Percentiles rank a stretch among this genome's conserved stretches.
These are phyloP conservation scores for Synaphobranchus kaupii DNA, from an alignment of 2,797 vertebrate genomes.

Conservation along the genomic window DNA sequence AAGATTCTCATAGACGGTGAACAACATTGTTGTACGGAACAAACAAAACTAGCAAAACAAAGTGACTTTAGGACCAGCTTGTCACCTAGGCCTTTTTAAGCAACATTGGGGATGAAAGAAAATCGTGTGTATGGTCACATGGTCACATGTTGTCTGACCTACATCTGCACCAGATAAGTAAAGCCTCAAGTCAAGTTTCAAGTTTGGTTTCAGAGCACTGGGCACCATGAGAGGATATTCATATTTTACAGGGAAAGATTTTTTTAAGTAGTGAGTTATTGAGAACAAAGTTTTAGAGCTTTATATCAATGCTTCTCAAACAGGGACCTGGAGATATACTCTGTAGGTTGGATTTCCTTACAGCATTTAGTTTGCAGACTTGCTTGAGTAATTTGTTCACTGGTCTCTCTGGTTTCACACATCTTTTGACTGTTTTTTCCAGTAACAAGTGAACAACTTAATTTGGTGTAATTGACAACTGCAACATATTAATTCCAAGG, in stretches of 20 bases:
- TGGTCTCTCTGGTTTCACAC: background rate
- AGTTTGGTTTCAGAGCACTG: background rate
- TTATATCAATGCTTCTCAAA: background rate
- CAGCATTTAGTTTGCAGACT: background rate
- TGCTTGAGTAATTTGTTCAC: background rate
- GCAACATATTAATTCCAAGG: background rate
- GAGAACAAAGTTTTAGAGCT: background rate
- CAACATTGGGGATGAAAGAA: background rate
- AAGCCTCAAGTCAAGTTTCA: background rate
- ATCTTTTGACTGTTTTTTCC: background rate
- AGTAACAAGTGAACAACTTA: background rate
- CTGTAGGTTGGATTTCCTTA: background rate
- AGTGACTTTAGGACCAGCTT: background rate
- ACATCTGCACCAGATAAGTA: background rate
- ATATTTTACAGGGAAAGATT: background rate
- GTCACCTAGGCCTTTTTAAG: background rate
- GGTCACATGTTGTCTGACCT: background rate
- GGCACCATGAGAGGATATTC: background rate
- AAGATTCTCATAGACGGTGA: background rate
- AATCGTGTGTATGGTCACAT: slow-evolving; percentile 4
- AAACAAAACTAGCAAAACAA: too few species aligned
- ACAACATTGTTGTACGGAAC: background rate
- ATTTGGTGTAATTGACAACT: background rate
- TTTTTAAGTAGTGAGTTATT: background rate
- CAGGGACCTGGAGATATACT: background rate